These are phyloP conservation scores for Parambassis ranga DNA, from an alignment of 2,797 vertebrate genomes.

Conservation along the genomic window DNA sequence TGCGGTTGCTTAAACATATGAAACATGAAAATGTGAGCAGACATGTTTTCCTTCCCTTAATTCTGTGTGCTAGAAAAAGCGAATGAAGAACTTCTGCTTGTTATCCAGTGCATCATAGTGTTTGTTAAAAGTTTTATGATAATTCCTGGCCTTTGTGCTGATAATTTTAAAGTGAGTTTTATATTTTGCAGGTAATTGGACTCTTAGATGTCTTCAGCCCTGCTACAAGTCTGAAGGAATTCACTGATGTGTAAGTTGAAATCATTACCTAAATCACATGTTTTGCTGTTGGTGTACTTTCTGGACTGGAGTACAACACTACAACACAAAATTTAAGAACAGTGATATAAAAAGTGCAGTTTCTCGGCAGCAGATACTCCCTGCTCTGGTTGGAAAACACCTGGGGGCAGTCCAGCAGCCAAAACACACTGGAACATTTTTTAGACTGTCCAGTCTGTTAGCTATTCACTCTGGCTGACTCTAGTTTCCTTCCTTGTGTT, in stretches of 20 bases:
- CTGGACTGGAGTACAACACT: neutral
- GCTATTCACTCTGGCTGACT: constrained; percentile 26
- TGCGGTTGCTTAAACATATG: constrained; percentile 97
- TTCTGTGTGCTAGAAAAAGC: neutral
- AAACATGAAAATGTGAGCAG: constrained; percentile 96
- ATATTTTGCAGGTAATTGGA: constrained; percentile 88
- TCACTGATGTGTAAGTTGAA: constrained; percentile 94
- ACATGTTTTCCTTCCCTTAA: neutral
- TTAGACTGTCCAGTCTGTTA: constrained; percentile 24
- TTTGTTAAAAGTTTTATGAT: neutral
- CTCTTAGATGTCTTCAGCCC: constrained; percentile 95
- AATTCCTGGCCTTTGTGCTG: neutral
- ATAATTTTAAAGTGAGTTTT: neutral
- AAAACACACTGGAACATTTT: constrained; percentile 48
- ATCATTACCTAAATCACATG: neutral
- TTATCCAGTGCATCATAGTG: neutral
- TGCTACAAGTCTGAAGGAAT: constrained; percentile 90
- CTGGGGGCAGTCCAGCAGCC: constrained; percentile 56
- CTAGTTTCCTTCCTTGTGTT: constrained; percentile 31
- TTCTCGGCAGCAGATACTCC: constrained; percentile 30
- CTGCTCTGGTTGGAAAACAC: constrained; percentile 55
- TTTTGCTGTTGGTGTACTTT: neutral
- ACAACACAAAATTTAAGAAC: constrained; percentile 6
- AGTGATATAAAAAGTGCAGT: constrained; percentile 6
- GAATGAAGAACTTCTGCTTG: neutral